Evolutionary conservation across 1,140 invertebrate genomes (phyloP), one percentile per base, ranked within the genome.

Genomic region (Monomorium pharaonis): DNA sequence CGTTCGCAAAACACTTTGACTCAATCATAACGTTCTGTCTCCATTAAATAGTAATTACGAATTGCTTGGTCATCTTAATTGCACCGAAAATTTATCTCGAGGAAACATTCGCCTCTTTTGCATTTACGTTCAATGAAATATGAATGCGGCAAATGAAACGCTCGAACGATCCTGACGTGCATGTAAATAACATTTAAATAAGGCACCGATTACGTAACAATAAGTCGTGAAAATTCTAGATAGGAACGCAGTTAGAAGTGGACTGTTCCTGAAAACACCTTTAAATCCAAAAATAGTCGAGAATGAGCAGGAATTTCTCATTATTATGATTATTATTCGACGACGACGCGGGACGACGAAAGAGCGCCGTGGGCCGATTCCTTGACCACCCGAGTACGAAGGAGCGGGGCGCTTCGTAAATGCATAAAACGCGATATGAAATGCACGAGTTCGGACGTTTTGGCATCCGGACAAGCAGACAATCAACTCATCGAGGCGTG

Each of bases 401-500:
- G 87, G 85, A 88, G 74, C 77, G 60, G 90, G 83, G 91, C 88
- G 91, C 90, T 92, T 92, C 90, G 92, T 92, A 93, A 91, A 92
- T 88, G 92, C 93, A 92, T 93, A 94, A 92, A 94, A 93, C 91
- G 90, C 93, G 93, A 94, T 95, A 94, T 94, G 94, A 95, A 94
- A 95, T 95, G 94, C 94, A 94, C 92, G 92, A 94, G 93, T 94
- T 94, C 89, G 93, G 94, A 95, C 94, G 94, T 95, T 95, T 95
- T 95, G 94, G 94, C 94, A 95, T 95, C 92, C 93, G 93, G 94
- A 95, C 94, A 95, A 95, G 94, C 94, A 94, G 94, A 95, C 94
- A 95, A 95, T 95, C 94, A 95, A 94, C 94, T 94, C 94, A 95
- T 95, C 94, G 94, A 95, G 94, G 93, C 94, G 94, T 94, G 94